phyloP scores from a whole-genome alignment of 1,140 invertebrate species.

The Dendroctonus ponderosae region DNA sequence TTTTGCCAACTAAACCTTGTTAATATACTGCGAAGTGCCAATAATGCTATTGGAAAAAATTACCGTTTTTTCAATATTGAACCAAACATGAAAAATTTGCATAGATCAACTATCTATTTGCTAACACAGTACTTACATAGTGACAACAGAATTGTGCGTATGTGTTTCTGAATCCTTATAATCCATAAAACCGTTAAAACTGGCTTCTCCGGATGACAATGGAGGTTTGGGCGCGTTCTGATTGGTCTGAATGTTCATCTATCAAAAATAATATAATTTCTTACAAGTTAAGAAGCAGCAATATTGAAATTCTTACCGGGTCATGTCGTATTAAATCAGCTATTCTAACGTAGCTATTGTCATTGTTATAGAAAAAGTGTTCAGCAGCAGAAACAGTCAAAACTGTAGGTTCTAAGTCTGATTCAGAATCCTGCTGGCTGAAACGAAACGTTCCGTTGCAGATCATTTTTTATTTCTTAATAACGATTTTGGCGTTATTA shows the following conservation, averaged over 20 bases:
- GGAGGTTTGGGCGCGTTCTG: conserved; percentile 2
- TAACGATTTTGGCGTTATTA: too few relatives aligned
- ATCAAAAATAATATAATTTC: background rate
- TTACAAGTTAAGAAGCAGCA: background rate
- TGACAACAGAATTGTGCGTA: conserved; percentile 59
- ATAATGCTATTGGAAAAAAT: too few relatives aligned
- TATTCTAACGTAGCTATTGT: background rate
- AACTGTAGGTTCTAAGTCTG: conserved; percentile 9
- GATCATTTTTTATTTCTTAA: too few relatives aligned
- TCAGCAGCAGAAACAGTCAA: conserved; percentile 14
- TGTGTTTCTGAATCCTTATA: conserved; percentile 34
- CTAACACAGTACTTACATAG: conserved; percentile 56
- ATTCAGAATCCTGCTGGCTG: conserved; percentile 5
- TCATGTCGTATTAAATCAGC: conserved; percentile 3
- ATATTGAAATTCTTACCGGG: conserved; percentile 8
- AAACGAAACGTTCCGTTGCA: background rate
- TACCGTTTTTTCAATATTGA: too few relatives aligned
- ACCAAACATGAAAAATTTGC: too few relatives aligned
- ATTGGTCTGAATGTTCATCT: conserved; percentile 18
- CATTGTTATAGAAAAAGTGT: conserved; percentile 14
- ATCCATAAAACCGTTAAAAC: conserved; percentile 31
- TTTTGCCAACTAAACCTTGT: too few relatives aligned
- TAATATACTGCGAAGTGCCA: too few relatives aligned
- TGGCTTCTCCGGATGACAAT: conserved; percentile 6
- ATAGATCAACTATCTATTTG: background rate